Percentiles rank a stretch among this genome's conserved stretches.
These are phyloP conservation scores for Polydesmus complanatus DNA, from an alignment of 2,888 invertebrate species.

Conservation along the genomic window DNA sequence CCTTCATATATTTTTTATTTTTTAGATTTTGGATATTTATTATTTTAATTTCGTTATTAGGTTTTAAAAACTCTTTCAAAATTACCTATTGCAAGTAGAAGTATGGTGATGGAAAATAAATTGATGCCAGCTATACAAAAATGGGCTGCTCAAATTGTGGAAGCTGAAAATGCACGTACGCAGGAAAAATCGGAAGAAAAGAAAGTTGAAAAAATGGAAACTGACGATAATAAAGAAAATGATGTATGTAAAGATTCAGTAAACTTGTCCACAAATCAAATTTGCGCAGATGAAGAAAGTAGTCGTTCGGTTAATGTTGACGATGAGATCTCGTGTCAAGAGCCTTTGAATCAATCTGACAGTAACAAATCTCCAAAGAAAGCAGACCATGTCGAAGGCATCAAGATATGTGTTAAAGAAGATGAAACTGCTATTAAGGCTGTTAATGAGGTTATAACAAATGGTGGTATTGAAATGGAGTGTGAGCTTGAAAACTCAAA, in stretches of 20 bases:
- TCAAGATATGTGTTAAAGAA: background rate
- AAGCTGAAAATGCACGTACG: background rate
- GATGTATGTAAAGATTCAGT: background rate
- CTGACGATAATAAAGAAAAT: background rate
- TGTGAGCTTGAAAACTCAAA: background rate
- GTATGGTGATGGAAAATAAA: conserved; percentile 81
- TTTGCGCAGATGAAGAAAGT: too few species aligned
- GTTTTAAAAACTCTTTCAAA: conserved; percentile 63
- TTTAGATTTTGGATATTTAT: conserved; percentile 24
- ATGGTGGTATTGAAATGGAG: conserved; percentile 18
- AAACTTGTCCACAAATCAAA: too few species aligned
- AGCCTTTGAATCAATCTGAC: too few species aligned
- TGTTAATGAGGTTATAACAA: conserved; percentile 20
- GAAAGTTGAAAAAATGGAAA: too few species aligned
- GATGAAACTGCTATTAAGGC: conserved; percentile 8
- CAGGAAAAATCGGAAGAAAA: too few species aligned
- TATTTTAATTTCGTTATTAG: conserved; percentile 39
- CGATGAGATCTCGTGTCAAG: too few species aligned
- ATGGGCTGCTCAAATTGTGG: conserved; percentile 45
- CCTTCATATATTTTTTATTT: conserved; percentile 13
- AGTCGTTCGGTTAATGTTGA: too few species aligned
- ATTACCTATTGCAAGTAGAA: conserved; percentile 84
- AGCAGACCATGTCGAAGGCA: too few species aligned
- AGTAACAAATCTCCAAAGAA: too few species aligned
- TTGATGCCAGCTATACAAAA: conserved; percentile 69